Evolutionary conservation across 1,140 invertebrate species (phyloP), one percentile per base, ranked within the genome.

Genomic region (Cherax destructor): DNA sequence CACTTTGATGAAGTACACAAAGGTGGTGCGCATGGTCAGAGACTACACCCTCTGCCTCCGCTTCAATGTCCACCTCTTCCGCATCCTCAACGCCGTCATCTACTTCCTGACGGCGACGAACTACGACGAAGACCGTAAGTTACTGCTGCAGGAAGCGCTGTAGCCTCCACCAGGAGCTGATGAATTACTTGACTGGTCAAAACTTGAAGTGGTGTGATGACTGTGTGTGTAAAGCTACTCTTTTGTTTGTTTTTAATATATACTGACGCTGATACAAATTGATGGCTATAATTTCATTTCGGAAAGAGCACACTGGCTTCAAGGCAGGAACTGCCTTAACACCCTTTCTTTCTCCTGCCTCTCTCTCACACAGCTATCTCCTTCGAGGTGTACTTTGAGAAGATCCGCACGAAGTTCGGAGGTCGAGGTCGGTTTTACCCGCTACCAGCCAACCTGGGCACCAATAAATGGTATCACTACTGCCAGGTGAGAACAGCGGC

Each of bases 381-480:
- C 9, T 92, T 92, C 80, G 91, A 92, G 78, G 91, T 92, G 18
- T 92, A 92, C 91, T 92, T 92, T 56, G 85, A 92, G 79, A 92
- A 92, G 86, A 87, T 92, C 49, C 41, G 91, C 24, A 92, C 91
- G 6, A 92, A 92, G 77, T 92, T 88, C 72, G 91, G 91, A 7
- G 91, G 91, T 1, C 88, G 88, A 49, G 91, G 91, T 61, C 79
- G 85, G 6, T 92, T 92, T 80, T 92, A 92, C 79, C 79, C 91
- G 3, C 79, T 92, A 52, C 91, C 91, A 2, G 80, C 65, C 77
- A 92, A 92, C 50, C 79, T 92, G 11, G 91, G 85, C 30, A 92
- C 91, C 78, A 92, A 92, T 79, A 92, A 76, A 49, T 92, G 91
- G 91, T 92, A 92, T 41, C 91, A 92, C 24, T 92, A 92, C 91